phyloP scores from a whole-genome alignment of 2,113 vertebrate species.

The Dermatemys mawii region DNA sequence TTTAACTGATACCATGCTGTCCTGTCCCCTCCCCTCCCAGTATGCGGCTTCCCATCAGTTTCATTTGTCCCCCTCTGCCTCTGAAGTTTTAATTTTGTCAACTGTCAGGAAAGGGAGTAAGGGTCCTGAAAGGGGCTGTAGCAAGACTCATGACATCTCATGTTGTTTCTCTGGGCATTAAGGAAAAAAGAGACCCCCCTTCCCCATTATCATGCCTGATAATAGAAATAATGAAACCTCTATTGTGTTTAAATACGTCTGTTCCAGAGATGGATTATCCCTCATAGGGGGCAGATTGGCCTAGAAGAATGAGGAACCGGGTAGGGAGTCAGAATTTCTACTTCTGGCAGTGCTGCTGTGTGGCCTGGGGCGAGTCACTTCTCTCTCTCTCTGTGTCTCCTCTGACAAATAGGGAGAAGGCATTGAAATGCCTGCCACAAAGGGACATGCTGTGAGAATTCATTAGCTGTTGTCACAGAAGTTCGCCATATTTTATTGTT shows the following conservation, averaged over 20 bases:
- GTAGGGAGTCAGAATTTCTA: neutral
- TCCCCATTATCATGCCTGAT: neutral
- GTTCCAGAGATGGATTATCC: neutral
- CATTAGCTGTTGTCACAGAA: neutral
- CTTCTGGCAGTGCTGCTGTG: neutral
- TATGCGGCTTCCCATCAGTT: rapidly evolving
- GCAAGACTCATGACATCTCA: neutral
- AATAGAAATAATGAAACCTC: neutral
- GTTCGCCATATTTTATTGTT: neutral
- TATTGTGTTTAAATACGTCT: neutral
- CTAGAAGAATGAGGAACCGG: neutral
- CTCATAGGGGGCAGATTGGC: neutral
- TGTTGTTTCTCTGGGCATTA: neutral
- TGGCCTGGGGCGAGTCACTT: neutral
- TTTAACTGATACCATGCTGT: rapidly evolving
- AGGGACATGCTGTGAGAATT: neutral
- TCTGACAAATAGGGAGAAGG: neutral
- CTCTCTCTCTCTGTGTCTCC: rapidly evolving
- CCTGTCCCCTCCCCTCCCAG: neutral
- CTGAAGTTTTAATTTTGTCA: neutral
- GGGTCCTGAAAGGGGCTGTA: neutral
- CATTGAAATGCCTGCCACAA: slow-evolving; percentile 12
- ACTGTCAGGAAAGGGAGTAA: neutral
- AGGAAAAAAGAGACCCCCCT: neutral
- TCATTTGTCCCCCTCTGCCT: neutral